phyloP scores from a whole-genome alignment of 2,888 invertebrate species.

The Sphaeridia pumilis region DNA sequence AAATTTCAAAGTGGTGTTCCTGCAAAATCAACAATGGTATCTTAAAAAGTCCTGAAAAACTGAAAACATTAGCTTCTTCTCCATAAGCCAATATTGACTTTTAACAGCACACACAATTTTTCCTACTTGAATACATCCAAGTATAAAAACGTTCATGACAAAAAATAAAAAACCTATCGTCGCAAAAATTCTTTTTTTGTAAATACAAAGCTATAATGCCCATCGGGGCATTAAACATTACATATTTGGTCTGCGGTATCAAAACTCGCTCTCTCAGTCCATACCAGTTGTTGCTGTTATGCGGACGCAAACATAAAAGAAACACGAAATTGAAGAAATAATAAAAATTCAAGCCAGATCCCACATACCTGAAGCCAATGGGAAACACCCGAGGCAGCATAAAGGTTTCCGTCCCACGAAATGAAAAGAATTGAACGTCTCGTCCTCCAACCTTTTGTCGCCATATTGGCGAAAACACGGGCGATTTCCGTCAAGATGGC shows the following conservation, averaged over 20 bases:
- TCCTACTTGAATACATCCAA: no score
- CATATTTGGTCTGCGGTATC: neutral
- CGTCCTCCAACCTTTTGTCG: conserved; percentile 33
- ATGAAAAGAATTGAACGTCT: conserved; percentile 34
- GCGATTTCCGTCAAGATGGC: conserved; percentile 33
- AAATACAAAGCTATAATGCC: no score
- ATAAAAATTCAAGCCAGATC: neutral
- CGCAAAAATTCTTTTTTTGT: no score
- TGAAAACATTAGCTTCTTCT: no score
- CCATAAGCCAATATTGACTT: no score
- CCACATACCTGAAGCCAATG: conserved; percentile 33
- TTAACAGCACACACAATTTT: no score
- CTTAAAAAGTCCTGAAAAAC: no score
- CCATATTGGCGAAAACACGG: conserved; percentile 30
- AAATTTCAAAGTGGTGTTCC: conserved; percentile 35
- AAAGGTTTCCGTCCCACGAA: conserved; percentile 35
- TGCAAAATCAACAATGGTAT: no score
- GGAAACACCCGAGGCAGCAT: conserved; percentile 29
- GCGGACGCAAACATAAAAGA: neutral
- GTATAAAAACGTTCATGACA: no score
- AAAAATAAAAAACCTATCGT: no score
- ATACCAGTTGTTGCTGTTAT: neutral
- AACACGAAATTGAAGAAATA: neutral
- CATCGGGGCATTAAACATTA: no score
- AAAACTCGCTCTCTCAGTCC: neutral